Evolutionary conservation across 2,888 invertebrate species (phyloP).

Genomic region (Mythimna loreyi): DNA sequence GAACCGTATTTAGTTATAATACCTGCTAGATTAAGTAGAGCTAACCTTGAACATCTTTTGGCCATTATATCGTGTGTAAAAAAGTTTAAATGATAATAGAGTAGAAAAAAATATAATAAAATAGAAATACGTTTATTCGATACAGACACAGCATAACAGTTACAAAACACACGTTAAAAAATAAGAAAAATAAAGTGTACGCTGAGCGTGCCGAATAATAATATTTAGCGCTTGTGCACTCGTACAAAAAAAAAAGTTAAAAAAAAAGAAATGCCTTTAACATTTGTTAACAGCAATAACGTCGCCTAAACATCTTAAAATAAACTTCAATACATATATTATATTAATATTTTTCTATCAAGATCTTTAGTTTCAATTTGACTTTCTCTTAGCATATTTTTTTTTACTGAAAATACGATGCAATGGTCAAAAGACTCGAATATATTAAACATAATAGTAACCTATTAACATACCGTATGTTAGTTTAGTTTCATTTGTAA

Average conservation of each 20-base stretch:
- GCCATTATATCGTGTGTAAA: constrained; percentile 23
- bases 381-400: background rate
- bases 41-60: background rate
- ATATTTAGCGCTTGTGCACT: too few relatives aligned
- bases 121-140: too few relatives aligned
- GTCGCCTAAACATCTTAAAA: background rate
- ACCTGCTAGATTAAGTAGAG: constrained; percentile 40
- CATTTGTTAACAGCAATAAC: too few relatives aligned
- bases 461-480: constrained; percentile 9
- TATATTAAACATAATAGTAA: constrained; percentile 12
- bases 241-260: too few relatives aligned
- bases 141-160: too few relatives aligned
- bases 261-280: too few relatives aligned
- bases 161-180: too few relatives aligned
- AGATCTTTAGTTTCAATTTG: background rate
- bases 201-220: too few relatives aligned
- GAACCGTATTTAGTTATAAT: constrained; percentile 44
- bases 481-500: constrained; percentile 31
- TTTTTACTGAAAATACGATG: constrained; percentile 13
- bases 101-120: too few relatives aligned
- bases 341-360: too few relatives aligned
- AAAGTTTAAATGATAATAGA: background rate
- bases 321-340: too few relatives aligned
- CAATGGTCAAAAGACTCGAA: constrained; percentile 14
- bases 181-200: too few relatives aligned